Evolutionary conservation across 2,888 invertebrate genomes (phyloP), one percentile per base, ranked within the genome.

Genomic region (Linhomoeus sp.): DNA sequence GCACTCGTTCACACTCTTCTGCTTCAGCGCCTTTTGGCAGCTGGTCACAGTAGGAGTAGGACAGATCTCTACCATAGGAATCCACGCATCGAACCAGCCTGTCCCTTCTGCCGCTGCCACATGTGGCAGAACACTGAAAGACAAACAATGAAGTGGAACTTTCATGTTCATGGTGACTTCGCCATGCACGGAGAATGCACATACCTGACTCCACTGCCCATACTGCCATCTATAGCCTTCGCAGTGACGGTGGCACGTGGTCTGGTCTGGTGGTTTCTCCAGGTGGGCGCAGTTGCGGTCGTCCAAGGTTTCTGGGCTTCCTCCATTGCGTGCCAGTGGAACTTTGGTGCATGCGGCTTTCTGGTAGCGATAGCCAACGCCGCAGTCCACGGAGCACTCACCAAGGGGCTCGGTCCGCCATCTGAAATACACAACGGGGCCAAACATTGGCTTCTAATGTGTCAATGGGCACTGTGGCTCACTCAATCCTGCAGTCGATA

Each of bases 401-500:
- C 59, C 58, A 37, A 56, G 47, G 24, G 58, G 54, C 19, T 60
- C 56, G 5, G 59, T 56, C 24, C 58, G 50, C 67, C 68, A 69
- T 49, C 67, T 68, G 52, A 43, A 55, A 50, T n/a, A n/a, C n/a
- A n/a, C n/a, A n/a, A n/a, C n/a, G n/a, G n/a, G n/a, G n/a, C n/a
- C n/a, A n/a, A n/a, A n/a, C n/a, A n/a, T n/a, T n/a, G n/a, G n/a
- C n/a, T n/a, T n/a, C n/a, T n/a, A n/a, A n/a, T n/a, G n/a, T n/a
- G n/a, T n/a, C n/a, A n/a, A n/a, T n/a, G n/a, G n/a, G n/a, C n/a
- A n/a, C n/a, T n/a, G 19, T 2, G 14, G 42, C 48, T 36, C 64
- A 77, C 76, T 71, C 71, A 25, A 77, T 62, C 36, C 66, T 62
- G 58, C 77, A 77, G 52, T 76, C 71, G 19, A 65, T 69, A 58